A percentile compares a stretch with the other conserved stretches of the same genome.
Evolutionary conservation across 2,888 invertebrate species (phyloP).

Genomic region (Lycocerus yunnanus): DNA sequence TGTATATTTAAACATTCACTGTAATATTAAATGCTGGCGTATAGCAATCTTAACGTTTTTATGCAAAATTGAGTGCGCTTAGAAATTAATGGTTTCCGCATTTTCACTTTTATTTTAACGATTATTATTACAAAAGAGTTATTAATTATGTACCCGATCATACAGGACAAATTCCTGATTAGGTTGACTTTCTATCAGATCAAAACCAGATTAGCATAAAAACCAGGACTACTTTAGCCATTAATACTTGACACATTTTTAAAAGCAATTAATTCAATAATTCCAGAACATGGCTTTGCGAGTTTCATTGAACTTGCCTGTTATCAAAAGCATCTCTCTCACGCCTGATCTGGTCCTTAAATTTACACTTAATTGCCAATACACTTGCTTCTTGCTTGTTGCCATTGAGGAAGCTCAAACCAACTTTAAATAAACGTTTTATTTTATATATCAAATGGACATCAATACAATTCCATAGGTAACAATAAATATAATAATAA

Average conservation of each 20-base stretch:
- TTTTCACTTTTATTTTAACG: conserved; percentile 14
- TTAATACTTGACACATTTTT: conserved; percentile 31
- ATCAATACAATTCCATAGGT: conserved; percentile 27
- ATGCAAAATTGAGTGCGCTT: background rate
- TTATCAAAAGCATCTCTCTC: conserved; percentile 29
- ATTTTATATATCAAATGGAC: conserved; percentile 30
- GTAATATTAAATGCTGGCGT: background rate
- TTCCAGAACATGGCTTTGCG: conserved; percentile 19
- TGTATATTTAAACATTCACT: background rate
- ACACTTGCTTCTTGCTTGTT: background rate
- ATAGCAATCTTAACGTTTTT: conserved; percentile 6
- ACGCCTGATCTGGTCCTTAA: conserved; percentile 20
- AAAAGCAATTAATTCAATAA: conserved; percentile 29
- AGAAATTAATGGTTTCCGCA: conserved; percentile 7
- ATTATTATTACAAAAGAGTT: conserved; percentile 13
- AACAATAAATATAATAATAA: conserved; percentile 18
- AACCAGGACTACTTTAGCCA: conserved; percentile 21
- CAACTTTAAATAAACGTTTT: conserved; percentile 14
- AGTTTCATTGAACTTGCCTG: conserved; percentile 27
- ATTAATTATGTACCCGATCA: conserved; percentile 16
- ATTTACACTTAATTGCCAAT: conserved; percentile 14
- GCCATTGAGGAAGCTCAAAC: background rate
- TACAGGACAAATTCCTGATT: conserved; percentile 11
- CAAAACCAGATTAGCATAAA: conserved; percentile 19
- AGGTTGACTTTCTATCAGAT: conserved; percentile 15